These are phyloP conservation scores for Agrypnia vestita DNA, from an alignment of 1,140 invertebrate genomes.

Conservation along the genomic window DNA sequence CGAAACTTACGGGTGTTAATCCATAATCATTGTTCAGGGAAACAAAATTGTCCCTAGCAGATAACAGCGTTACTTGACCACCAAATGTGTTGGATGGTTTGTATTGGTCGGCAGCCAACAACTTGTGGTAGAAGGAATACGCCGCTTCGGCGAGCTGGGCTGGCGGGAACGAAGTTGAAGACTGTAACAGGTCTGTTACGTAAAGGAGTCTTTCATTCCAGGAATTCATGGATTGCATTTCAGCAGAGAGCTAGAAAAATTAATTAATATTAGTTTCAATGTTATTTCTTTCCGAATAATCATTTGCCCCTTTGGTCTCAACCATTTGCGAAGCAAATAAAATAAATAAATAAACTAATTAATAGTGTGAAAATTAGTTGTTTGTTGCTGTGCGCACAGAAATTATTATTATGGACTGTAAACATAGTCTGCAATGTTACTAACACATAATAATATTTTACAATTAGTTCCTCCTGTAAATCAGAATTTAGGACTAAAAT, in stretches of 20 bases:
- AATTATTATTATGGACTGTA: no score
- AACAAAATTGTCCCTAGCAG: slow-evolving; percentile 86
- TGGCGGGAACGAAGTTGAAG: slow-evolving; percentile 66
- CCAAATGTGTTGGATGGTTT: slow-evolving; percentile 78
- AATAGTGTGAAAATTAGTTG: no score
- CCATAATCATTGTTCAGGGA: slow-evolving; percentile 86
- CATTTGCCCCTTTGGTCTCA: slow-evolving; percentile 18
- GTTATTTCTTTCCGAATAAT: slow-evolving; percentile 1
- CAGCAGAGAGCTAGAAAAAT: slow-evolving; percentile 70
- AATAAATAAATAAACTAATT: no score
- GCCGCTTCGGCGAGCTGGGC: slow-evolving; percentile 80
- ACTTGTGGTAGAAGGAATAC: slow-evolving; percentile 83
- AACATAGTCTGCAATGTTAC: no score
- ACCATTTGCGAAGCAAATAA: no score
- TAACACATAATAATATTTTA: no score
- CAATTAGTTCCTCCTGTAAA: neutral
- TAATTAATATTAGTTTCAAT: no score
- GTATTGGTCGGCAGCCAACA: slow-evolving; percentile 82
- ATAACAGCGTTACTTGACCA: slow-evolving; percentile 84
- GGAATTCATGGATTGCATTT: slow-evolving; percentile 73
- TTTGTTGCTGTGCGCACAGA: no score
- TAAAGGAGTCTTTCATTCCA: slow-evolving; percentile 74
- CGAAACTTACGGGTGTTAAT: slow-evolving; percentile 78
- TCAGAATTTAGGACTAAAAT: slow-evolving; percentile 1
- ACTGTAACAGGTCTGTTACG: slow-evolving; percentile 72